phyloP scores from a whole-genome alignment of 1,140 invertebrate genomes.

The Caerostris extrusa region DNA sequence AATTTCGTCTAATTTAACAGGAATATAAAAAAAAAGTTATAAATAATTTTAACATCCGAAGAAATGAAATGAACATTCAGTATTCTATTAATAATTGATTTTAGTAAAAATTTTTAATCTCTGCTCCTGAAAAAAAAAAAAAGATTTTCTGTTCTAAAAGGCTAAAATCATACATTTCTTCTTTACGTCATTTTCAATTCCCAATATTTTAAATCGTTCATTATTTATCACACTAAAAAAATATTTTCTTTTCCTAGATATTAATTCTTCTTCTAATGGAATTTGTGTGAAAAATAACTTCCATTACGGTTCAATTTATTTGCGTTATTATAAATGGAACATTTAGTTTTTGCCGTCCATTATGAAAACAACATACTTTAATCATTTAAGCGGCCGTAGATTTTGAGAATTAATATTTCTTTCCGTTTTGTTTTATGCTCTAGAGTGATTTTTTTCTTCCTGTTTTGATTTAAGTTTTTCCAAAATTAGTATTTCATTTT shows the following conservation, averaged over 20 bases:
- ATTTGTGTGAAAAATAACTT: background rate
- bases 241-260: background rate
- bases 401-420: too few species aligned
- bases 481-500: too few species aligned
- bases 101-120: too few species aligned
- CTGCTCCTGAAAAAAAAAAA: background rate
- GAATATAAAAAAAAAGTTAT: too few species aligned
- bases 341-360: background rate
- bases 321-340: background rate
- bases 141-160: background rate
- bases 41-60: too few species aligned
- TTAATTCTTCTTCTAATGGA: background rate
- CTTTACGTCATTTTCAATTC: background rate
- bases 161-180: background rate
- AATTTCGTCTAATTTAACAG: too few species aligned
- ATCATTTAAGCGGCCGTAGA: background rate
- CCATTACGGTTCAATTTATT: background rate
- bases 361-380: background rate
- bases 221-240: background rate
- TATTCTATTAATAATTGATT: too few species aligned
- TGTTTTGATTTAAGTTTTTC: too few species aligned
- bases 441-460: too few species aligned
- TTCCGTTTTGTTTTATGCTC: too few species aligned
- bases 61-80: too few species aligned
- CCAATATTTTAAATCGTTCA: background rate